Evolutionary conservation across 1,140 invertebrate genomes (phyloP).

Genomic region (Alviniconcha marisindica): DNA sequence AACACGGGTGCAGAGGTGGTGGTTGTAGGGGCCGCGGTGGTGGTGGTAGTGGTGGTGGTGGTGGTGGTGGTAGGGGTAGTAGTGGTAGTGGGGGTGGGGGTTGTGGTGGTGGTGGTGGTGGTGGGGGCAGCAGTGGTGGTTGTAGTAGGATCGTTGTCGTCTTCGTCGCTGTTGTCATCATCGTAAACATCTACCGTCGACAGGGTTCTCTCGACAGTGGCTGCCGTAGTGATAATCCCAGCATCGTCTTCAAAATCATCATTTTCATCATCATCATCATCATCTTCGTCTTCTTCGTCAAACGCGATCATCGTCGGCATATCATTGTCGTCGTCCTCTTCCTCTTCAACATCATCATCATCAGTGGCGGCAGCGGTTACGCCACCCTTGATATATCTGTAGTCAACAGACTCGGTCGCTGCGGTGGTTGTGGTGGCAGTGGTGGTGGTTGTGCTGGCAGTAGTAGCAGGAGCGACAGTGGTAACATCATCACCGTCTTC

Average conservation of each 20-base stretch:
- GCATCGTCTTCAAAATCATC: neutral
- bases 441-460: neutral
- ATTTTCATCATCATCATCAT: neutral
- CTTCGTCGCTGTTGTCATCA: constrained; percentile 17
- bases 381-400: neutral
- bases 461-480: neutral
- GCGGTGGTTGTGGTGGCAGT: neutral
- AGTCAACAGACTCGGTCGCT: neutral
- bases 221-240: neutral
- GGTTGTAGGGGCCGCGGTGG: neutral
- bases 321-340: constrained; percentile 12
- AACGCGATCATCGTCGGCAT: neutral
- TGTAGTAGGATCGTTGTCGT: neutral
- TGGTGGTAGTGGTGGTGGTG: neutral
- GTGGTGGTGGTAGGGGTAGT: neutral
- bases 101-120: neutral
- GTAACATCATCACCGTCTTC: neutral
- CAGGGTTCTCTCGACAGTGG: neutral
- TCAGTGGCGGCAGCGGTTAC: neutral
- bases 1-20: neutral
- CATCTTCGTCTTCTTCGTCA: neutral
- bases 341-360: neutral
- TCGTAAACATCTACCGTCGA: neutral
- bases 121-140: neutral
- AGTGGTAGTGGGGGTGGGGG: neutral